These are phyloP conservation scores for Portevinia maculata DNA, from an alignment of 2,888 invertebrate genomes.

Conservation along the genomic window DNA sequence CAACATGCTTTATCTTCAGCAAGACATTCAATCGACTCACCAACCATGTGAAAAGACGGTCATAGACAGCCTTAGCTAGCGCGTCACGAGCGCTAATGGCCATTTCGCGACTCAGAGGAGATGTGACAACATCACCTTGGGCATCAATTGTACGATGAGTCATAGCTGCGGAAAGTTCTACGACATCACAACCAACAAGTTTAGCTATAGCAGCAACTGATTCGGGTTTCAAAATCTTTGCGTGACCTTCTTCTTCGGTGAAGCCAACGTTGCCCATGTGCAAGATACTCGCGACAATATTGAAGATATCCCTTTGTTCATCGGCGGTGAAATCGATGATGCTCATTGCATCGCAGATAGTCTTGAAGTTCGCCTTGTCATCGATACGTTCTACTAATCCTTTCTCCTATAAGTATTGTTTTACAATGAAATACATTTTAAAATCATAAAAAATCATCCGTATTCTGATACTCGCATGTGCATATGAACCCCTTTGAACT, in stretches of 20 bases:
- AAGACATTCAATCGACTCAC: constrained; percentile 91
- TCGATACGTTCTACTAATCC: constrained; percentile 83
- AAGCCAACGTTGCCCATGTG: constrained; percentile 95
- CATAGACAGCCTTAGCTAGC: constrained; percentile 95
- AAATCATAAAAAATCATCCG: no score
- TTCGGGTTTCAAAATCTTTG: constrained; percentile 87
- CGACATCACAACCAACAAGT: constrained; percentile 89
- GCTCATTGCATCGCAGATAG: constrained; percentile 89
- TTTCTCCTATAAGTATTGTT: constrained; percentile 81
- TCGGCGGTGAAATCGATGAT: constrained; percentile 89
- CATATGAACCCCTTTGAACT: no score
- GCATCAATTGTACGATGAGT: constrained; percentile 94
- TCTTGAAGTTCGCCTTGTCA: constrained; percentile 88
- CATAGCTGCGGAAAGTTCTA: constrained; percentile 88
- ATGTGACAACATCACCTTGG: constrained; percentile 91
- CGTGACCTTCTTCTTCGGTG: constrained; percentile 88
- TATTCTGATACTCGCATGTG: no score
- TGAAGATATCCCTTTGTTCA: constrained; percentile 90
- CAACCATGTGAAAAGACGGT: constrained; percentile 95
- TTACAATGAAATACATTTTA: no score
- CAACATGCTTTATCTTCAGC: constrained; percentile 85
- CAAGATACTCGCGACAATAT: constrained; percentile 92
- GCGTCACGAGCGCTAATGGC: constrained; percentile 95
- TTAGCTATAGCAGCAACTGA: constrained; percentile 87
- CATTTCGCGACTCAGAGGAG: constrained; percentile 91